Base-by-base conservation (phyloP, 2,797 vertebrate genomes). In the Potorous gilbertii region DNA sequence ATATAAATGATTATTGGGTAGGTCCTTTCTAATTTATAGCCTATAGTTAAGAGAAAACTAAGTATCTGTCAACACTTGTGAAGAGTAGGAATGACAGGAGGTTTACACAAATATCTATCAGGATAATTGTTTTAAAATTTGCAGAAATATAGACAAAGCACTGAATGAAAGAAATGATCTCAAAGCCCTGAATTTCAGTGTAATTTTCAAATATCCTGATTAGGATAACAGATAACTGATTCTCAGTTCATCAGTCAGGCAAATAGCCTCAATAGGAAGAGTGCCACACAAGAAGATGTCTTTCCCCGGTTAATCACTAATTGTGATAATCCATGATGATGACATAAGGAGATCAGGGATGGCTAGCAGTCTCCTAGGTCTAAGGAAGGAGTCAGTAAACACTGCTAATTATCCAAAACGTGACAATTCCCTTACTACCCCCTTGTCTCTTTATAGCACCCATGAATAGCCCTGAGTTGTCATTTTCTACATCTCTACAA, bases 1-100 rank as follows among this genome's bases (percentile, higher is more conserved):
- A 92, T 56, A 92, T 8, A 93, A 96, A 95, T 93, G 40, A 29
- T 54, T 95, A 94, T n/a, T 94, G 91, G 29, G 52, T 91, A 97
- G 55, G 21, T 90, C 55, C 94, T 96, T 89, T 94, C 29, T 92
- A 93, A 90, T 54, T n/a, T 62, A 95, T 0, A 10, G 91, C 90
- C 29, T 46, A 46, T 50, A 27, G 40, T 50, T 50, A 46, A 50
- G 10, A 87, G 74, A 87, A n/a, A n/a, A n/a, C n/a, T 50, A 87
- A 87, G 50, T 50, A 87, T 87, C 28, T 11, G 12, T 87, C 24
- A 87, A 87, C 40, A 87, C 4, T 46, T 87, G 74, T 50, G 40
- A 40, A 21, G 40, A 12, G 40, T 27, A 87, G 9, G 40, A 24
- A 87, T 50, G 9, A 87, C 9, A 87, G 54, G 74, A 87, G 59